Conservation (phyloP, 2,797 vertebrate species). For the Lagodon rhomboides region DNA sequence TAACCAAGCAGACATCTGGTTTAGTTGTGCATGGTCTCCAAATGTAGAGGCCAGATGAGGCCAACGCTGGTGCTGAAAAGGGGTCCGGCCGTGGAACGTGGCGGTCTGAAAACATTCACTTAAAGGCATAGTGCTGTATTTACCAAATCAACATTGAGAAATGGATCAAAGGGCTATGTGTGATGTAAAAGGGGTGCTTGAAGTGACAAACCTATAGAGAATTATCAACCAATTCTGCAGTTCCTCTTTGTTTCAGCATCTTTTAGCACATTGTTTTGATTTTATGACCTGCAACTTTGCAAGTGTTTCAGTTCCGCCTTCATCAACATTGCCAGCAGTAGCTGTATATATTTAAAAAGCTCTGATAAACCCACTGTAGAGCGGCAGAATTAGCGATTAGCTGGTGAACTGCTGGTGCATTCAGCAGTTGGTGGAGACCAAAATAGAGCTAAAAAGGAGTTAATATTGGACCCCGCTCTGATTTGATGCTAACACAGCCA, state of each 20-base stretch:
- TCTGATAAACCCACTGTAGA: neutral
- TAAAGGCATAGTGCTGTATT: neutral
- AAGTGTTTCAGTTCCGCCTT: neutral
- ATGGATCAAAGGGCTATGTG: neutral
- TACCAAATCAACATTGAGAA: neutral
- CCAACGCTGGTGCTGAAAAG: conserved; percentile 8
- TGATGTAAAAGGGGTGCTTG: too few relatives aligned
- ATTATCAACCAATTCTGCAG: neutral
- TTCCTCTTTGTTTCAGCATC: neutral
- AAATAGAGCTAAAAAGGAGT: neutral
- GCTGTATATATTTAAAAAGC: neutral
- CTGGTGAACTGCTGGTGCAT: too few relatives aligned
- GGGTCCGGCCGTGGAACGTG: conserved; percentile 31
- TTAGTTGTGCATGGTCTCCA: conserved; percentile 43
- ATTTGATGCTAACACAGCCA: neutral
- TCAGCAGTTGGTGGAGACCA: neutral
- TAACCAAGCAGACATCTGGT: conserved; percentile 67
- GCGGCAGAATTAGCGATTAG: too few relatives aligned
- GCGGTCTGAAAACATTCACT: conserved; percentile 41
- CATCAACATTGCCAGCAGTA: too few relatives aligned
- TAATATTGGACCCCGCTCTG: neutral
- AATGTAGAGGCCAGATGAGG: conserved; percentile 60
- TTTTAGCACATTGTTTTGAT: neutral
- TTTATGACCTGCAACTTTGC: neutral
- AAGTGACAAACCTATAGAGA: neutral